Conservation (phyloP, 2,888 invertebrate species). For the Dryocosmus kuriphilus region DNA sequence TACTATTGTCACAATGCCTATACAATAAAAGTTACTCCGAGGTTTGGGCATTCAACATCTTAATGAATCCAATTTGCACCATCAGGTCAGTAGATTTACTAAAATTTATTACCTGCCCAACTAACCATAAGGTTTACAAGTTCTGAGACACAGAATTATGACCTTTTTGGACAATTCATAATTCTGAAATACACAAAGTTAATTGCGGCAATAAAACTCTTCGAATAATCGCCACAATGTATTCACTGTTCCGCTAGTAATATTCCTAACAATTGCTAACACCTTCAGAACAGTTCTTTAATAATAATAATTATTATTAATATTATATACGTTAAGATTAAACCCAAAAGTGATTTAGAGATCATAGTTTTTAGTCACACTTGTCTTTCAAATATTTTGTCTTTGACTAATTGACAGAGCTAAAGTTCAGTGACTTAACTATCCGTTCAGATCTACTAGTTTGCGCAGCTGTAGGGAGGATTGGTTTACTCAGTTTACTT, state of each 20-base stretch:
- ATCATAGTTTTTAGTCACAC: too few relatives aligned
- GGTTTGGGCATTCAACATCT: neutral
- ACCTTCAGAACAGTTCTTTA: neutral
- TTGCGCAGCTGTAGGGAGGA: too few relatives aligned
- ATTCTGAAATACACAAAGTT: neutral
- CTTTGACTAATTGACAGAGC: too few relatives aligned
- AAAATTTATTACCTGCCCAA: neutral
- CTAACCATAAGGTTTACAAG: neutral
- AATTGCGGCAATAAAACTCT: neutral
- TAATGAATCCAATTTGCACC: conserved; percentile 4
- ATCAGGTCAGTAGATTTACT: neutral
- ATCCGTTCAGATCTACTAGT: too few relatives aligned
- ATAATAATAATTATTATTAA: too few relatives aligned
- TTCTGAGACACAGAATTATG: neutral
- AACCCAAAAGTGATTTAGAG: too few relatives aligned
- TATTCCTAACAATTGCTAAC: neutral
- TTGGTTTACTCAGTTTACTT: too few relatives aligned
- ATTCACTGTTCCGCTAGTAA: neutral
- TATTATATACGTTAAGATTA: too few relatives aligned
- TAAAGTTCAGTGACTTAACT: too few relatives aligned
- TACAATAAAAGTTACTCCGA: neutral
- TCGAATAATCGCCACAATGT: neutral
- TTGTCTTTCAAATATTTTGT: too few relatives aligned
- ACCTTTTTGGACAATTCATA: neutral
- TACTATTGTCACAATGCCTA: neutral